Percentiles rank a stretch among this genome's conserved stretches.
Conservation (phyloP, 1,140 invertebrate species). For the Andricus grossulariae region DNA sequence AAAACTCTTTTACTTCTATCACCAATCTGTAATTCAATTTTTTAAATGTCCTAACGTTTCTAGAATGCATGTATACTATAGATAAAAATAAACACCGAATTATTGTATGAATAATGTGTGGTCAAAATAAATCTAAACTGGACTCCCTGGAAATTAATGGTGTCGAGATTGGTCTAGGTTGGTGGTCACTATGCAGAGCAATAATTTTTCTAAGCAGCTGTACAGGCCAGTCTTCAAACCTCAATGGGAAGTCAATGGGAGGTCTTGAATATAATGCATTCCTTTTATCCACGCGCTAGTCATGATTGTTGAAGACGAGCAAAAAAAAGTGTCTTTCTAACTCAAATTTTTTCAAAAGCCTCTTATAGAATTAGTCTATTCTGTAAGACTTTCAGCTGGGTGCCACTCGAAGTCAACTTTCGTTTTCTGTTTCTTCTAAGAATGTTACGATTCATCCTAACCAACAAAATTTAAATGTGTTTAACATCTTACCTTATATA, state of each 20-base stretch:
- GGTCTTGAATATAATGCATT: conserved; percentile 39
- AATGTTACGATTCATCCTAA: neutral
- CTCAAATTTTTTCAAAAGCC: conserved; percentile 1
- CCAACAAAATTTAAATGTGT: too few species aligned
- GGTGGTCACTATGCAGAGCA: conserved; percentile 18
- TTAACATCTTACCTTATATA: too few species aligned
- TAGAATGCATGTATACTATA: neutral
- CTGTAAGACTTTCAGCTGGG: neutral
- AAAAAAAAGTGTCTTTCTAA: conserved; percentile 27
- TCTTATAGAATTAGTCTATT: conserved; percentile 26
- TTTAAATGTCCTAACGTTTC: too few species aligned
- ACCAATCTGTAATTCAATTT: too few species aligned
- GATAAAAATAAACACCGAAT: neutral
- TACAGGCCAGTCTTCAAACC: conserved; percentile 18
- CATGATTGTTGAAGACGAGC: conserved; percentile 34
- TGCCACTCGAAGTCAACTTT: conserved; percentile 11
- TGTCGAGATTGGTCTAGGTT: conserved; percentile 27
- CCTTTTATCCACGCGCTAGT: conserved; percentile 45
- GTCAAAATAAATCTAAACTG: conserved; percentile 19
- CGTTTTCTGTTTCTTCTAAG: conserved; percentile 19
- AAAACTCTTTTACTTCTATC: too few species aligned
- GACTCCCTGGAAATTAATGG: conserved; percentile 18
- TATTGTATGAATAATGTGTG: conserved; percentile 17
- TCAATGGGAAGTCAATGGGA: conserved; percentile 35
- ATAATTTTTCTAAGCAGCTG: conserved; percentile 40